Evolutionary conservation across 1,140 invertebrate species (phyloP).

Genomic region (Coelopa frigida): DNA sequence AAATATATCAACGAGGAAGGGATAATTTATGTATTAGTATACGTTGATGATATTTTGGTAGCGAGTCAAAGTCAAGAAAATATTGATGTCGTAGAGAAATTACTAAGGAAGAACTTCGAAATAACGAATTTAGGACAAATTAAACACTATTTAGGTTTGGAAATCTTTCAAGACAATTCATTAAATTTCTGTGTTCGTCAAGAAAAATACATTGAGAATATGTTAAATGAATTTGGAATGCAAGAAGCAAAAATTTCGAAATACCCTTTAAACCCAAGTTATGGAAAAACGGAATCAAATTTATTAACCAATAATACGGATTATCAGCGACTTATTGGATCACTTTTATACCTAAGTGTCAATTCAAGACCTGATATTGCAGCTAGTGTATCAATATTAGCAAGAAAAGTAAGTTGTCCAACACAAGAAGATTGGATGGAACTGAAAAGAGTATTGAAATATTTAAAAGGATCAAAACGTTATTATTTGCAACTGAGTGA

Average conservation of each 20-base stretch:
- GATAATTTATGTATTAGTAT: neutral
- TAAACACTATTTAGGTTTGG: too few relatives aligned
- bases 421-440: too few relatives aligned
- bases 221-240: neutral
- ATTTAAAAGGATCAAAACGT: too few relatives aligned
- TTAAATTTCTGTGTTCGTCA: too few relatives aligned
- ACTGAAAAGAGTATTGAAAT: too few relatives aligned
- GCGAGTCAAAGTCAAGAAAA: neutral
- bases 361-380: too few relatives aligned
- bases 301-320: neutral
- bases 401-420: too few relatives aligned
- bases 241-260: too few relatives aligned
- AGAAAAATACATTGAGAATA: neutral
- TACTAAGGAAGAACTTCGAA: neutral
- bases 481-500: too few relatives aligned
- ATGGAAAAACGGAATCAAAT: neutral
- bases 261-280: neutral
- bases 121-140: too few relatives aligned
- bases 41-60: constrained; percentile 5
- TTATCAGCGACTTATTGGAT: constrained; percentile 2
- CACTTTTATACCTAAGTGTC: neutral
- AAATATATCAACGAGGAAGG: constrained; percentile 2
- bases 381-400: too few relatives aligned
- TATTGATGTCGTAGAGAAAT: neutral
- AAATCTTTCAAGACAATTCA: too few relatives aligned